Percentiles rank a stretch among this genome's conserved stretches.
Evolutionary conservation across 2,113 vertebrate species (phyloP).

Genomic region (Passer domesticus): DNA sequence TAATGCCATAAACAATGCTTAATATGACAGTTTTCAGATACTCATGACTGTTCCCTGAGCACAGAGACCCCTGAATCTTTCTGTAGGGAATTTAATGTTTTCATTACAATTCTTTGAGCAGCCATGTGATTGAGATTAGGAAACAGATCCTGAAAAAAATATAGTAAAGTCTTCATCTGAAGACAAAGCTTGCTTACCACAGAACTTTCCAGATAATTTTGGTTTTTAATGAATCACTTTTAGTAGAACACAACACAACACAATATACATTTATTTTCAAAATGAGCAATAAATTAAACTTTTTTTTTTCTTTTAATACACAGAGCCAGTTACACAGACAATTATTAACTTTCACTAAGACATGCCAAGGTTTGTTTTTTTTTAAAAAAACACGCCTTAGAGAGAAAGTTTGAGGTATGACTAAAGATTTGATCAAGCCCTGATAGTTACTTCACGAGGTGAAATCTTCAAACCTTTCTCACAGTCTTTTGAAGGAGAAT

Average conservation of each 20-base stretch:
- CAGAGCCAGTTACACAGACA: neutral
- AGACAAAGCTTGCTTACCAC: neutral
- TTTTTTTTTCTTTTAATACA: neutral
- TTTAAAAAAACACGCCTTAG: neutral
- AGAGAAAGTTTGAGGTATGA: neutral
- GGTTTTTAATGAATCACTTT: neutral
- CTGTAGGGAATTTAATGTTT: neutral
- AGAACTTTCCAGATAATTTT: neutral
- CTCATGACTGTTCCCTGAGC: neutral
- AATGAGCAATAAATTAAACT: neutral
- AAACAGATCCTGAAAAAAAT: neutral
- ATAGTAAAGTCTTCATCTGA: neutral
- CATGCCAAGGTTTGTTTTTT: neutral
- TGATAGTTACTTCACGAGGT: neutral
- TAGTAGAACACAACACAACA: neutral
- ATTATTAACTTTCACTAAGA: neutral
- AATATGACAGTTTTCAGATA: neutral
- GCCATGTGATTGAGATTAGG: neutral
- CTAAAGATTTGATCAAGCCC: neutral
- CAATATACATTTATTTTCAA: neutral
- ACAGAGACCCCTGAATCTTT: neutral
- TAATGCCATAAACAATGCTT: neutral
- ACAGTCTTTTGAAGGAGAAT: neutral
- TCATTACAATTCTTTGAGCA: neutral
- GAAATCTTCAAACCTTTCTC: neutral